phyloP scores from a whole-genome alignment of 2,888 invertebrate species.

The Bibio marci region DNA sequence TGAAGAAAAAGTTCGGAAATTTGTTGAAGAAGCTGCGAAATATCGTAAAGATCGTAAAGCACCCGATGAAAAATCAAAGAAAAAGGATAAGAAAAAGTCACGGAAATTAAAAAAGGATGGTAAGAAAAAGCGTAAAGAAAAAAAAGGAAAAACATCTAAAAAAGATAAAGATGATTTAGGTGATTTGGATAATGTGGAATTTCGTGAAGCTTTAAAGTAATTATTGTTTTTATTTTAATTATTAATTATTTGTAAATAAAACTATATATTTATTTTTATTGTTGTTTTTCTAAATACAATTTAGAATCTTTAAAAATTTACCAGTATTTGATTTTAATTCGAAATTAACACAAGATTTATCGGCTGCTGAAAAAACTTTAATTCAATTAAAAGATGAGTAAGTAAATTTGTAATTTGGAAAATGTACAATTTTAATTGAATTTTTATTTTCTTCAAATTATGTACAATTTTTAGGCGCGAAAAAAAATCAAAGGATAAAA shows the following conservation, averaged over 20 bases:
- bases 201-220: slow-evolving; percentile 50
- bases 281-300: slow-evolving; percentile 9
- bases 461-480: slow-evolving; percentile 1
- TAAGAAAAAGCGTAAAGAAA: slow-evolving; percentile 52
- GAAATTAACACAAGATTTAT: slow-evolving; percentile 17
- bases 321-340: slow-evolving; percentile 42
- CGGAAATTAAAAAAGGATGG: slow-evolving; percentile 35
- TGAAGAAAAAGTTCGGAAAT: slow-evolving; percentile 71
- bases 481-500: background rate
- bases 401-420: background rate
- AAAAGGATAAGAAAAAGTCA: slow-evolving; percentile 35
- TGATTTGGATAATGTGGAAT: slow-evolving; percentile 43
- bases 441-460: background rate
- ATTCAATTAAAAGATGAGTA: slow-evolving; percentile 16
- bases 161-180: slow-evolving; percentile 37
- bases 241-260: slow-evolving; percentile 10
- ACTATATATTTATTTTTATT: slow-evolving; percentile 2
- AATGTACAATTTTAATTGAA: slow-evolving; percentile 1
- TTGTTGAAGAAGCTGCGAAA: slow-evolving; percentile 65
- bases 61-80: slow-evolving; percentile 43
- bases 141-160: slow-evolving; percentile 44
- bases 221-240: slow-evolving; percentile 4
- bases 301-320: slow-evolving; percentile 45
- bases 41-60: slow-evolving; percentile 54
- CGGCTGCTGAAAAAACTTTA: slow-evolving; percentile 18